These are phyloP conservation scores for Lepidocyrtoides sp. DNA, from an alignment of 2,888 invertebrate species.

Conservation along the genomic window DNA sequence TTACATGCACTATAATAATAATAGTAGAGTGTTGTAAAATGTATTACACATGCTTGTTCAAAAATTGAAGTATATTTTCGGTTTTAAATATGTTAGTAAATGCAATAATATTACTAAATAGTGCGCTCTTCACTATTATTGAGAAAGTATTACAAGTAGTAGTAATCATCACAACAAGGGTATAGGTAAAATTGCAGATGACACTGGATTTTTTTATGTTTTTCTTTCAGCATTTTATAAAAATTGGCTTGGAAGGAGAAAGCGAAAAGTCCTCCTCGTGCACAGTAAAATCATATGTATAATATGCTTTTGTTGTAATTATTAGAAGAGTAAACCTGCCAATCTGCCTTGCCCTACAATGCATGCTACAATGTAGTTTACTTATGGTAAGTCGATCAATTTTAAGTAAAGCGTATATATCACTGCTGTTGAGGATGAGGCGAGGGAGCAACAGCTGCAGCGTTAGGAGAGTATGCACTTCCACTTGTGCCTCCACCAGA, in stretches of 20 bases:
- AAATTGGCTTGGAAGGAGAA: not conserved
- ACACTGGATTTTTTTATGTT: not conserved
- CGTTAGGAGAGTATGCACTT: conserved; percentile 58
- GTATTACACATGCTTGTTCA: conserved; percentile 14
- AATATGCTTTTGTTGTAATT: not conserved
- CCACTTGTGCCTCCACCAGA: conserved; percentile 1
- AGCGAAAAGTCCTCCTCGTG: not conserved
- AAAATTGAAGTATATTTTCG: conserved; percentile 36
- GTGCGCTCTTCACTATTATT: conserved; percentile 12
- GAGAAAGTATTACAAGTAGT: conserved; percentile 44
- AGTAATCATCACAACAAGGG: conserved; percentile 59
- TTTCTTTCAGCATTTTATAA: not conserved
- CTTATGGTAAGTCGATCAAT: conserved; percentile 35
- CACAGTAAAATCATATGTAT: not conserved
- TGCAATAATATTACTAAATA: not conserved
- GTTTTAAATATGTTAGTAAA: not conserved
- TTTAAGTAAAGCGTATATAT: conserved; percentile 66
- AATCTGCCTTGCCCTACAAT: not conserved
- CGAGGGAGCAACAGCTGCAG: conserved; percentile 59
- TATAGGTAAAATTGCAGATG: conserved; percentile 28
- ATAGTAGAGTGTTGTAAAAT: not conserved
- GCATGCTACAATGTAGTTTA: conserved; percentile 18
- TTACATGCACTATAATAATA: not conserved
- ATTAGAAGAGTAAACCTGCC: not conserved
- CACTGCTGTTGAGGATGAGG: conserved; percentile 72